phyloP scores from a whole-genome alignment of 2,797 vertebrate genomes.

The Tenualosa thibaudeaui region DNA sequence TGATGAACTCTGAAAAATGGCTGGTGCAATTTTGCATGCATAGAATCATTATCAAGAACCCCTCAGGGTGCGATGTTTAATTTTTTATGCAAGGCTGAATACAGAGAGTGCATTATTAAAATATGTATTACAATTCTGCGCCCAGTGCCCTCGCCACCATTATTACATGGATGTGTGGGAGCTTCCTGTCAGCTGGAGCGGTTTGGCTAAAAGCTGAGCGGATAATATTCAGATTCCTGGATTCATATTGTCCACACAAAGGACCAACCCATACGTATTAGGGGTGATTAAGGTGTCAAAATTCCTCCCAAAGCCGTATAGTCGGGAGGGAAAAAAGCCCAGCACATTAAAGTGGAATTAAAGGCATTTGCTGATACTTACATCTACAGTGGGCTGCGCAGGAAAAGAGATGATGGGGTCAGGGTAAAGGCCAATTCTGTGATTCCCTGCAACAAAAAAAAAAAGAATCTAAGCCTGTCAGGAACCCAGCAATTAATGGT shows the following conservation, averaged over 20 bases:
- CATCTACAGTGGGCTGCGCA: not conserved
- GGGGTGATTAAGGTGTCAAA: constrained; percentile 23
- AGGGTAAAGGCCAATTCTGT: constrained; percentile 5
- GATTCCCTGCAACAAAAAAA: not conserved
- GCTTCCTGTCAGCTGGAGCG: not conserved
- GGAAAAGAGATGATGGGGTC: not conserved
- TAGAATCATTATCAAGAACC: constrained; percentile 37
- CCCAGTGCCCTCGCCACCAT: constrained; percentile 23
- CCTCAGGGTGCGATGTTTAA: constrained; percentile 45
- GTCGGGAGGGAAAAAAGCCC: not conserved
- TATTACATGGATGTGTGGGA: constrained; percentile 16
- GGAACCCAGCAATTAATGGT: not conserved
- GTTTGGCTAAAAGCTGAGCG: not conserved
- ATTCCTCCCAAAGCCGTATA: not conserved
- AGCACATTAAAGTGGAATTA: constrained; percentile 10
- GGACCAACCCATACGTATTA: not conserved
- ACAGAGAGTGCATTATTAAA: constrained; percentile 43
- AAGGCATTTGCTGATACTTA: not conserved
- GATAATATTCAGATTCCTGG: constrained; percentile 10
- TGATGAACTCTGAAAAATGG: constrained; percentile 16
- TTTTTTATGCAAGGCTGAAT: constrained; percentile 47
- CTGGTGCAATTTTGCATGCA: constrained; percentile 17
- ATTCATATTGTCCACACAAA: constrained; percentile 22
- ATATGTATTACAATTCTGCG: constrained; percentile 46
- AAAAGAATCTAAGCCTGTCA: not conserved